These are phyloP conservation scores for Mamestra brassicae DNA, from an alignment of 2,888 invertebrate species.

Conservation along the genomic window DNA sequence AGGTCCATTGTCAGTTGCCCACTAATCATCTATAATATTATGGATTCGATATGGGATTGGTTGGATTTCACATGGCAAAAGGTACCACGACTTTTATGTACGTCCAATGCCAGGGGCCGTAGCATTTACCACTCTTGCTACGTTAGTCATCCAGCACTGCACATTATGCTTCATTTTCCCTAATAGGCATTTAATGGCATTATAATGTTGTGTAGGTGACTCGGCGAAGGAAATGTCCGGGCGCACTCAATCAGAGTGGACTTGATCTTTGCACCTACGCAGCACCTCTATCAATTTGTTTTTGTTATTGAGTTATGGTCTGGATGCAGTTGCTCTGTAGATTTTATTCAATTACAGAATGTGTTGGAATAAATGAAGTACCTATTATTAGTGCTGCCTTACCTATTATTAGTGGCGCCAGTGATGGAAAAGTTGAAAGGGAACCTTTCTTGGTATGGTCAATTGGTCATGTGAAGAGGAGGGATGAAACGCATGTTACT, in stretches of 20 bases:
- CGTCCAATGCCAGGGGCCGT: not conserved
- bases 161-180: conserved; percentile 54
- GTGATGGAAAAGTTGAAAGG: too few relatives aligned
- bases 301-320: conserved; percentile 20
- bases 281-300: conserved; percentile 36
- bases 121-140: not conserved
- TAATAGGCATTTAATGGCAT: conserved; percentile 51
- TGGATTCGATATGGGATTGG: not conserved
- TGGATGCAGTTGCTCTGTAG: not conserved
- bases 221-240: conserved; percentile 34
- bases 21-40: not conserved
- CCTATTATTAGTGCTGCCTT: too few relatives aligned
- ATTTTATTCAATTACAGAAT: not conserved
- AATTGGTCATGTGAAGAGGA: too few relatives aligned
- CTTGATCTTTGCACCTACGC: conserved; percentile 55
- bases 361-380: not conserved
- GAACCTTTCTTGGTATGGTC: too few relatives aligned
- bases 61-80: not conserved
- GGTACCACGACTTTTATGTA: too few relatives aligned
- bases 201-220: conserved; percentile 51
- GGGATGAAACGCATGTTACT: too few relatives aligned
- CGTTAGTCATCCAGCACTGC: not conserved
- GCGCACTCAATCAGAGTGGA: conserved; percentile 23
- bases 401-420: too few relatives aligned
- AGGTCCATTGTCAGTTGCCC: too few relatives aligned